phyloP scores from a whole-genome alignment of 2,888 invertebrate species.

The Zaprionus obscuricornis region DNA sequence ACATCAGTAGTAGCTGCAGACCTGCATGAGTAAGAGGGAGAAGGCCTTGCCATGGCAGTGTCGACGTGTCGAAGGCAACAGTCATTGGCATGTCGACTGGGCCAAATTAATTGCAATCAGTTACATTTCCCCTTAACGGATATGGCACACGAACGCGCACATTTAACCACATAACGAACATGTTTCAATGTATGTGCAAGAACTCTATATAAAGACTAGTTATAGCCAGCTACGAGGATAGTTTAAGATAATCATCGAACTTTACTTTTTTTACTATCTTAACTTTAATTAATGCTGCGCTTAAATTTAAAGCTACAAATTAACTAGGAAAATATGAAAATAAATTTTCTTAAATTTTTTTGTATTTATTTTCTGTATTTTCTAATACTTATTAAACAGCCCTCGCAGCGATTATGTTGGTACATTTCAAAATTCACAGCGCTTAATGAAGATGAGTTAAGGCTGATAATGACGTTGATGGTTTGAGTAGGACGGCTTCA shows the following conservation, averaged over 20 bases:
- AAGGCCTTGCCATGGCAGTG: constrained; percentile 5
- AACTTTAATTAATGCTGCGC: too few relatives aligned
- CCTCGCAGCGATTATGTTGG: constrained; percentile 4
- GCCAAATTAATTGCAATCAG: constrained; percentile 77
- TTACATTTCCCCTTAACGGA: constrained; percentile 65
- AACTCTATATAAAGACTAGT: not conserved
- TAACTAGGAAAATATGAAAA: too few relatives aligned
- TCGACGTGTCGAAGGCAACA: constrained; percentile 24
- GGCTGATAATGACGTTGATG: constrained; percentile 17
- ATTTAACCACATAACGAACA: constrained; percentile 47
- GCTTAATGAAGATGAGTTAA: constrained; percentile 10
- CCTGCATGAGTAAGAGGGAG: too few relatives aligned
- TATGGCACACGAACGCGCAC: constrained; percentile 56
- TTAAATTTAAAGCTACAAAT: too few relatives aligned
- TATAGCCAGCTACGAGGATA: not conserved
- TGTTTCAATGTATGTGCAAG: not conserved
- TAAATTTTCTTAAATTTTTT: too few relatives aligned
- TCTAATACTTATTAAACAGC: not conserved
- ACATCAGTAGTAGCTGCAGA: too few relatives aligned
- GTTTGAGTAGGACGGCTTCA: constrained; percentile 30
- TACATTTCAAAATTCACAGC: constrained; percentile 11
- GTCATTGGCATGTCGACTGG: constrained; percentile 68
- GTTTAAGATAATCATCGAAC: too few relatives aligned
- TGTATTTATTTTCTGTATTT: too few relatives aligned
- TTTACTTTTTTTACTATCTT: too few relatives aligned